Base-by-base conservation (phyloP, 2,797 vertebrate genomes). In the Vultur gryphus region DNA sequence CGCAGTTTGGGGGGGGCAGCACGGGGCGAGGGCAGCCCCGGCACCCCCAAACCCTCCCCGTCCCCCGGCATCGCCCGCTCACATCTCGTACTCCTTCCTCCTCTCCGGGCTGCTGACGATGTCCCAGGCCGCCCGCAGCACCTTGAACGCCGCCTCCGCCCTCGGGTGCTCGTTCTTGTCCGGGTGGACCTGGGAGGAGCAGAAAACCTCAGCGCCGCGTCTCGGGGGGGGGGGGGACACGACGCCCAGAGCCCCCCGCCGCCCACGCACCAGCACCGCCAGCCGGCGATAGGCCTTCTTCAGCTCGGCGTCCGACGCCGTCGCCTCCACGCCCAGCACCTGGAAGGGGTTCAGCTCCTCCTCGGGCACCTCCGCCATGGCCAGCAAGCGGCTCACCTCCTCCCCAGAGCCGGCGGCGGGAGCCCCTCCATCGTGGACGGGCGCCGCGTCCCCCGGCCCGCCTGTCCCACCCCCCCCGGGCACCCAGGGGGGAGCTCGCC, bases 121-220 rank as follows among this genome's bases (percentile, higher is more conserved):
- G 97, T 99, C 99, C 99, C 99, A 99, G 51, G 99, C 99, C 11
- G 99, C 99, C 78, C 99, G 97, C 87, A 99, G 98, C 86, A 99
- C 99, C 97, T 99, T 99, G 98, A 99, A 99, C 8, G 99, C 99
- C 94, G 99, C 99, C 93, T 99, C 99, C 25, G 99, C 99, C 54
- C 98, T 98, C 7, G 99, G 99, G 96, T 99, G 99, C 97, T 99
- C 98, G 95, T 99, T 99, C 97, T 99, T 99, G 96, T 99, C 99
- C 54, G 99, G 99, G 97, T 99, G 99, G 87, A 99, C 99, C 99
- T 99, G 48, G 33, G 6, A 44, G 8, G 31, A 7, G 14, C 5
- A 2, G 10, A 23, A 9, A 29, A 9, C 4, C 31, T 90, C 72
- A 49, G 43, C 2, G 2, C 29, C 0, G 0, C 4, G 0, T 11